Conservation (phyloP, 2,113 vertebrate species). For the Scomber scombrus region DNA sequence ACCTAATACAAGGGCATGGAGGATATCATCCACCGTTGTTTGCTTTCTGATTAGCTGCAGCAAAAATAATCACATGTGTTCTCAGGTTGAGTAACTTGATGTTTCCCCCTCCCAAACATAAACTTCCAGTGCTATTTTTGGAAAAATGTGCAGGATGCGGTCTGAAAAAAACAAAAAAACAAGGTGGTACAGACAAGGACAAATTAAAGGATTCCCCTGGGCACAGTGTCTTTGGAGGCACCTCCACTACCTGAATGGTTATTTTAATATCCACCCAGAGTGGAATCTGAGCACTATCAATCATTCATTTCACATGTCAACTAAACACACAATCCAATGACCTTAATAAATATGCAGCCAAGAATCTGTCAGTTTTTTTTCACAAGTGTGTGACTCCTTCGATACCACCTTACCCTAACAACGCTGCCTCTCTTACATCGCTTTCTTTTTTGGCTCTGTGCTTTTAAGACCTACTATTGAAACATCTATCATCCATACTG, state of each 20-base stretch:
- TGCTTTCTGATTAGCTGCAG: constrained; percentile 44
- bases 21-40: constrained; percentile 12
- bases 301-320: constrained; percentile 42
- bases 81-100: constrained; percentile 51
- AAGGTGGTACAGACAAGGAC: constrained; percentile 55
- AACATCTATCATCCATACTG: not conserved
- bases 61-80: constrained; percentile 31
- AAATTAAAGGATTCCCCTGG: constrained; percentile 62
- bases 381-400: not conserved
- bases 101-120: constrained; percentile 19
- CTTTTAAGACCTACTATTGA: not conserved
- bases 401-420: not conserved
- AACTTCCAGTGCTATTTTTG: constrained; percentile 55
- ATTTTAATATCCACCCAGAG: constrained; percentile 42
- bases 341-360: not conserved
- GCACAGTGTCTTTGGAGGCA: constrained; percentile 51
- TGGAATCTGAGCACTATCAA: constrained; percentile 24
- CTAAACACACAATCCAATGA: constrained; percentile 11
- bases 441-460: no score
- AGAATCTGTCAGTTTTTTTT: not conserved
- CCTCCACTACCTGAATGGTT: constrained; percentile 32
- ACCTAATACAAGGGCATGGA: constrained; percentile 2
- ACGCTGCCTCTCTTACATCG: no score
- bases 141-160: constrained; percentile 40
- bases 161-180: not conserved